These are phyloP conservation scores for Pituophis catenifer DNA, from an alignment of 2,113 vertebrate genomes.

Conservation along the genomic window DNA sequence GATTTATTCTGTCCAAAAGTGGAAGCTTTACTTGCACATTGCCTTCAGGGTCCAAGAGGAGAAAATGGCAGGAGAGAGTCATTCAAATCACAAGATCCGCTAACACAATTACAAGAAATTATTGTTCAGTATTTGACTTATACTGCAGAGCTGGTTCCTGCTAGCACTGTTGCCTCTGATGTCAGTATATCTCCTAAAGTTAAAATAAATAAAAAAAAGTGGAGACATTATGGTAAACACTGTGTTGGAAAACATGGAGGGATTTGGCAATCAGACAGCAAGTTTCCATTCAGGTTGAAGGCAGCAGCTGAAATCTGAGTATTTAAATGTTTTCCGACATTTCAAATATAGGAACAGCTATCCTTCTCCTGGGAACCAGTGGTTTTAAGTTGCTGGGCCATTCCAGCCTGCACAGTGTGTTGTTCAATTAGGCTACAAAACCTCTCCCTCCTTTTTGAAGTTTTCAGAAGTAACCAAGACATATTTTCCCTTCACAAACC, in stretches of 20 bases:
- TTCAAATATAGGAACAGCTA: not conserved
- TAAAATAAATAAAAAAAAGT: not conserved
- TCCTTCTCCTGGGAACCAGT: not conserved
- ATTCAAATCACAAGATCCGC: not conserved
- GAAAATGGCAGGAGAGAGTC: not conserved
- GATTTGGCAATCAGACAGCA: not conserved
- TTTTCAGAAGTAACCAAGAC: not conserved
- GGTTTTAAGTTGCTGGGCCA: not conserved
- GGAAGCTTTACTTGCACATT: not conserved
- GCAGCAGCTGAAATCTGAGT: constrained; percentile 3
- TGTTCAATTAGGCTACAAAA: not conserved
- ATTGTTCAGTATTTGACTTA: not conserved
- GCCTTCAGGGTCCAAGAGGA: not conserved
- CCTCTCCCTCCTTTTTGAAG: not conserved
- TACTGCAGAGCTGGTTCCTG: not conserved
- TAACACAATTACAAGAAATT: not conserved
- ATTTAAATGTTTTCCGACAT: constrained; percentile 22
- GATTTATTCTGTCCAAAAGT: not conserved
- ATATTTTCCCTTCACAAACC: not conserved
- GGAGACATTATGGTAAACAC: not conserved
- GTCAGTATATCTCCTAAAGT: not conserved
- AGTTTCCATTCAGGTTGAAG: not conserved
- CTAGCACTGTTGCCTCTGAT: not conserved
- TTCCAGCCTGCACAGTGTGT: not conserved
- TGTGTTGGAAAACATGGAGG: not conserved